Conservation (phyloP, 2,113 vertebrate species). For the Chiloscyllium plagiosum region DNA sequence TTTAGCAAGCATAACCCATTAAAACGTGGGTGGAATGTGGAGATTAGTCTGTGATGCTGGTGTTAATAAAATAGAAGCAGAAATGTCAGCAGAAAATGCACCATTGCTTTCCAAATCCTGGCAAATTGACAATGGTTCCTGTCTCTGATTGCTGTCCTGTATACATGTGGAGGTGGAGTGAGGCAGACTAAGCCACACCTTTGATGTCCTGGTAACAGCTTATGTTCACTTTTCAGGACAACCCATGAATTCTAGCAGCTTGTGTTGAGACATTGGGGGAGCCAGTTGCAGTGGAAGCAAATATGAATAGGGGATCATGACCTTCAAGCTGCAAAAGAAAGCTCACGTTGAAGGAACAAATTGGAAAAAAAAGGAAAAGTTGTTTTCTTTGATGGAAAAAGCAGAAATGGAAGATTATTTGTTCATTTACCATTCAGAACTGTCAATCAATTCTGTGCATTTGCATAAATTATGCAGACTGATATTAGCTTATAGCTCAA, state of each 20-base stretch:
- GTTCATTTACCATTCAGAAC: background rate
- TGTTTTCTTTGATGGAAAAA: background rate
- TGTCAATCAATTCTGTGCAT: background rate
- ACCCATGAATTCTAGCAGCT: background rate
- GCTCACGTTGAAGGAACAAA: background rate
- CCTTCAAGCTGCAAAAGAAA: background rate
- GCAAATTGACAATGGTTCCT: background rate
- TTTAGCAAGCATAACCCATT: too few relatives aligned
- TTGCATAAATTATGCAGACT: background rate
- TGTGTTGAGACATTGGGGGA: background rate
- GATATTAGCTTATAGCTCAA: background rate
- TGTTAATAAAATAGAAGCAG: too few relatives aligned
- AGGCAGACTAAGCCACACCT: background rate
- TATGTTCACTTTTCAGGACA: background rate
- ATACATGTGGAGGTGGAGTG: background rate
- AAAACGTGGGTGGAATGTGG: too few relatives aligned
- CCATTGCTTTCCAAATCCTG: background rate
- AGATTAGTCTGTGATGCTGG: too few relatives aligned
- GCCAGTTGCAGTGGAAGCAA: background rate
- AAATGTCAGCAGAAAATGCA: background rate
- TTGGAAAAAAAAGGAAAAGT: background rate
- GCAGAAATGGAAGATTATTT: background rate
- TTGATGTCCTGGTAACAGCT: background rate
- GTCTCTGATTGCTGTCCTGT: background rate
- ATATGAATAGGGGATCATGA: background rate